phyloP scores from a whole-genome alignment of 2,797 vertebrate species.

The Melanotaenia trifasciata region DNA sequence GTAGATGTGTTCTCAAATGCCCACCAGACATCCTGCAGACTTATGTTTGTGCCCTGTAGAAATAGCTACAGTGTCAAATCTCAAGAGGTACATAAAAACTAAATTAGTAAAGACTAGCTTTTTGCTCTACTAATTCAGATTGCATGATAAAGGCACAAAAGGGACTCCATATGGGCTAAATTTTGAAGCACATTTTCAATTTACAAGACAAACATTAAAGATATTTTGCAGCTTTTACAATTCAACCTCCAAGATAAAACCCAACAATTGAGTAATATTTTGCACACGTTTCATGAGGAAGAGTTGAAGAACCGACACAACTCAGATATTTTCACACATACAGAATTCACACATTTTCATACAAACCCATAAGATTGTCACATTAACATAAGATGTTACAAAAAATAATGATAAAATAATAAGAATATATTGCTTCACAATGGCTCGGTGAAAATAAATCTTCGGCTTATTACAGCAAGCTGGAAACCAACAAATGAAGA shows the following conservation, averaged over 20 bases:
- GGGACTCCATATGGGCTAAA: slow-evolving; percentile 6
- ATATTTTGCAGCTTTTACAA: slow-evolving; percentile 37
- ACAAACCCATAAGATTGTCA: slow-evolving; percentile 76
- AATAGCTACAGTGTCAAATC: no score
- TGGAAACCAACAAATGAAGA: slow-evolving; percentile 33
- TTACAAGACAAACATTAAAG: slow-evolving; percentile 28
- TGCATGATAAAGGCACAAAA: slow-evolving; percentile 11
- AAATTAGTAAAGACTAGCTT: not conserved
- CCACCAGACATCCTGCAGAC: no score
- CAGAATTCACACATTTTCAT: slow-evolving; percentile 46
- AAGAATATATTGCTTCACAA: slow-evolving; percentile 48
- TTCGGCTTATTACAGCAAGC: slow-evolving; percentile 19
- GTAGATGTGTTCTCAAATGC: no score
- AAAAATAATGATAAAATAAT: slow-evolving; percentile 6
- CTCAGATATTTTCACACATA: slow-evolving; percentile 1
- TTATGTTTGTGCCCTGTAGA: no score
- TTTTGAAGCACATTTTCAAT: slow-evolving; percentile 42
- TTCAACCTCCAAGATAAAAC: slow-evolving; percentile 44
- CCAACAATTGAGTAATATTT: slow-evolving; percentile 31
- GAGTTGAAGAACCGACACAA: slow-evolving; percentile 4
- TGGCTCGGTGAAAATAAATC: slow-evolving; percentile 35
- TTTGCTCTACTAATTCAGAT: not conserved
- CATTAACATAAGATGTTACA: slow-evolving; percentile 59
- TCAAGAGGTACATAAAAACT: no score
- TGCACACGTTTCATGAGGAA: slow-evolving; percentile 32